Evolutionary conservation across 2,113 vertebrate species (phyloP), one percentile per base, ranked within the genome.

Genomic region (Arenaria interpres): DNA sequence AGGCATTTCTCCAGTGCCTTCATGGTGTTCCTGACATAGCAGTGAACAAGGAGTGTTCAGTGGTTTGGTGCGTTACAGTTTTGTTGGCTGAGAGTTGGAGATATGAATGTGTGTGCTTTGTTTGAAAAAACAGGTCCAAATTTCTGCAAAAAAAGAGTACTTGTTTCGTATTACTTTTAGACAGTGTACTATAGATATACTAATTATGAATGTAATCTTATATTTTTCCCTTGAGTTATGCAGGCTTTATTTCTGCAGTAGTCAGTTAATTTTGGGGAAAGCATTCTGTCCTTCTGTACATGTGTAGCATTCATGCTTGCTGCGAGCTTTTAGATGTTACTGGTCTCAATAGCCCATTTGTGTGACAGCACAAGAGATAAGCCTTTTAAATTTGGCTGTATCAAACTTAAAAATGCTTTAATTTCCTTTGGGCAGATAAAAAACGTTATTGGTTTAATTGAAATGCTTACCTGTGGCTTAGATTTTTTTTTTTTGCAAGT

Each of bases 11-110:
- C 14, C 13, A 32, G 23, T 39, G 18, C 28, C 15, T 68, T 75
- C 1, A 1, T 19, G 33, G 27, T 43, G 23, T 27, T 74, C 33
- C 19, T 39, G 45, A 17, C 2, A 3, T 0, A 46, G 53, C 11
- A 27, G 15, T 37, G 32, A 72, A n/a, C 5, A 14, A 39, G 15
- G 14, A 8, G 6, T 56, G 33, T 57, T 51, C 23, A 39, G 7
- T 37, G 33, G 4, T 39, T 57, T 3, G 4, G 6, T 5, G 0
- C 13, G 16, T 71, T 9, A 28, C 8, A 16, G 12, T 27, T 81
- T 43, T 21, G 64, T 37, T 69, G 39, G 9, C 25, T 73, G 43
- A 30, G 21, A 71, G 19, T 4, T 68, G 33, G 39, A 56, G 14
- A 57, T 27, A 14, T 56, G 9, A n/a, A n/a, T 6, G 12, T 0